These are phyloP conservation scores for Dilophus febrilis DNA, from an alignment of 2,888 invertebrate genomes.

Conservation along the genomic window DNA sequence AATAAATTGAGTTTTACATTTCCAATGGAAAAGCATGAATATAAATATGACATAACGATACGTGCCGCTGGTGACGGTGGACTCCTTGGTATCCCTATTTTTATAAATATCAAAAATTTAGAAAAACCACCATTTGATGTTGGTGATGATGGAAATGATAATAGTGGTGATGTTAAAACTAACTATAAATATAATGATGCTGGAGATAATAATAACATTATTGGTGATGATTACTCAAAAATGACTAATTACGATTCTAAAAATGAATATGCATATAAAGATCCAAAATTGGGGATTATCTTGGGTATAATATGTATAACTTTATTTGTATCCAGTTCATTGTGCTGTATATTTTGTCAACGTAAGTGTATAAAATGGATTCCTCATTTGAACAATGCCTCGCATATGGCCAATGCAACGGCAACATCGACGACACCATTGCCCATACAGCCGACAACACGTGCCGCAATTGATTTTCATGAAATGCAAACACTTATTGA, in stretches of 20 bases:
- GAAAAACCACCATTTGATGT: neutral
- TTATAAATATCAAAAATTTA: slow-evolving; percentile 17
- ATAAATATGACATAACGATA: slow-evolving; percentile 27
- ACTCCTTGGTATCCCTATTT: slow-evolving; percentile 24
- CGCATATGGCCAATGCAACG: too few relatives aligned
- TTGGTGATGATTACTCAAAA: slow-evolving; percentile 12
- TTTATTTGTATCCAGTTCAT: slow-evolving; percentile 22
- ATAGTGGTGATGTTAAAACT: slow-evolving; percentile 11
- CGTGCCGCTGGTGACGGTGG: slow-evolving; percentile 28
- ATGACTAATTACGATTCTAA: neutral
- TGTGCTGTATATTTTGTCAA: slow-evolving; percentile 23
- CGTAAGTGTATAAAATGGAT: slow-evolving; percentile 23
- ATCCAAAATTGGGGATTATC: slow-evolving; percentile 17
- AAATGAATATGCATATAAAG: too few relatives aligned
- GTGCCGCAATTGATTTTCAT: slow-evolving; percentile 20
- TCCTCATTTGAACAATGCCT: slow-evolving; percentile 5
- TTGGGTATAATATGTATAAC: slow-evolving; percentile 24
- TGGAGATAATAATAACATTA: slow-evolving; percentile 13
- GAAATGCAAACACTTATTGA: slow-evolving; percentile 31
- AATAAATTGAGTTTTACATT: slow-evolving; percentile 12
- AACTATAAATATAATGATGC: slow-evolving; percentile 16
- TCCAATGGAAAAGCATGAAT: slow-evolving; percentile 25
- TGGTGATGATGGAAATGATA: neutral
- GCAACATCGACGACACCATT: too few relatives aligned
- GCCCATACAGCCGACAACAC: slow-evolving; percentile 11